These are phyloP conservation scores for Hestina assimilis DNA, from an alignment of 1,140 invertebrate genomes.

Conservation along the genomic window DNA sequence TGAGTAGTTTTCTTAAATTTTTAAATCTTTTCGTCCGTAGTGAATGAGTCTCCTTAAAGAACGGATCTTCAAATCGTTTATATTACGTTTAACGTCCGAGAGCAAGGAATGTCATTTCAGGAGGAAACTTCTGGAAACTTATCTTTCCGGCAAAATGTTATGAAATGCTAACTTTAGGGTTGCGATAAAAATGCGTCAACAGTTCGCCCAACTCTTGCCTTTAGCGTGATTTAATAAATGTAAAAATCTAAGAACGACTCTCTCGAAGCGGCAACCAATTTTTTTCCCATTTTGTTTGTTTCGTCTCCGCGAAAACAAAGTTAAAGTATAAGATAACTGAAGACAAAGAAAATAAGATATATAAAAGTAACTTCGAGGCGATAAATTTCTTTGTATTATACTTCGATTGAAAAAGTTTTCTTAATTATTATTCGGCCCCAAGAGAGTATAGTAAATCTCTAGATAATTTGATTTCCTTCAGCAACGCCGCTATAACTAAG, in stretches of 20 bases:
- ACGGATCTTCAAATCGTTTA: slow-evolving; percentile 1
- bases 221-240: slow-evolving; percentile 10
- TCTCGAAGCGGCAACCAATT: slow-evolving; percentile 14
- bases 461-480: too few relatives aligned
- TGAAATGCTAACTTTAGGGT: slow-evolving; percentile 17
- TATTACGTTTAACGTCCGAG: slow-evolving; percentile 5
- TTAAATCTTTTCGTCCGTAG: not conserved
- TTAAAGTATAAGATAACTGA: slow-evolving; percentile 23
- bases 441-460: slow-evolving; percentile 7
- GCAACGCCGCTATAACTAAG: too few relatives aligned
- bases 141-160: slow-evolving; percentile 21
- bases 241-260: slow-evolving; percentile 11
- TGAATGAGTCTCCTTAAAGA: not conserved
- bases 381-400: slow-evolving; percentile 23
- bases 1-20: not conserved
- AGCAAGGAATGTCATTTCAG: slow-evolving; percentile 8
- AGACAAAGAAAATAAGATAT: slow-evolving; percentile 25
- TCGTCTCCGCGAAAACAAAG: slow-evolving; percentile 17
- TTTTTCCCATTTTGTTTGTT: slow-evolving; percentile 21
- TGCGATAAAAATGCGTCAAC: slow-evolving; percentile 10
- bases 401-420: slow-evolving; percentile 19
- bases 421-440: slow-evolving; percentile 2
- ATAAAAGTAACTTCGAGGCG: slow-evolving; percentile 11
- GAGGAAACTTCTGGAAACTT: slow-evolving; percentile 4
- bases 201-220: slow-evolving; percentile 9